These are phyloP conservation scores for Coregonus suidteri DNA, from an alignment of 2,797 vertebrate species.

Conservation along the genomic window DNA sequence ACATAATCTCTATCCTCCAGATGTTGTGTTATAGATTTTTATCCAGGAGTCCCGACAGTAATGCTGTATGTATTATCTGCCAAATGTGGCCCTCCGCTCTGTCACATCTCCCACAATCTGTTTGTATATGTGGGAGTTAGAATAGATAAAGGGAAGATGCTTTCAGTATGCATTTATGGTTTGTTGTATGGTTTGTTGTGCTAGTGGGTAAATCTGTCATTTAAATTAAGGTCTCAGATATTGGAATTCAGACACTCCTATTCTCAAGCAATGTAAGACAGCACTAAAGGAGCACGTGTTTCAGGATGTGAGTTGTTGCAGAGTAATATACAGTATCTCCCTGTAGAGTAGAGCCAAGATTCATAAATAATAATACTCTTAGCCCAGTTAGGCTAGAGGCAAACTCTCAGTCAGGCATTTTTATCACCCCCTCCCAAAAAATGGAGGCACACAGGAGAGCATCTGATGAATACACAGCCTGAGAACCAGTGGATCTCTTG, in stretches of 20 bases:
- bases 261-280: not conserved
- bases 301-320: not conserved
- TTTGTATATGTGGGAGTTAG: constrained; percentile 1
- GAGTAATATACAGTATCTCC: not conserved
- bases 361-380: not conserved
- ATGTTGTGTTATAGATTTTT: not conserved
- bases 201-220: not conserved
- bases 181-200: not conserved
- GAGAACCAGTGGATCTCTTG: not conserved
- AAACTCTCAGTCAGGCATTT: not conserved
- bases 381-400: not conserved
- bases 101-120: not conserved
- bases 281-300: not conserved
- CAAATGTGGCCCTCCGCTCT: not conserved
- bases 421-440: not conserved
- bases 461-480: not conserved
- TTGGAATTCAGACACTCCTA: not conserved
- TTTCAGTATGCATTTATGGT: not conserved
- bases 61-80: not conserved
- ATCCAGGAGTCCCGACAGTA: not conserved
- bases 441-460: not conserved
- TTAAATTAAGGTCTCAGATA: not conserved
- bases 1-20: not conserved
- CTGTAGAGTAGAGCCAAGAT: not conserved
- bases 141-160: not conserved